These are phyloP conservation scores for Drosophila neocordata DNA, from an alignment of 1,140 invertebrate species.

Conservation along the genomic window DNA sequence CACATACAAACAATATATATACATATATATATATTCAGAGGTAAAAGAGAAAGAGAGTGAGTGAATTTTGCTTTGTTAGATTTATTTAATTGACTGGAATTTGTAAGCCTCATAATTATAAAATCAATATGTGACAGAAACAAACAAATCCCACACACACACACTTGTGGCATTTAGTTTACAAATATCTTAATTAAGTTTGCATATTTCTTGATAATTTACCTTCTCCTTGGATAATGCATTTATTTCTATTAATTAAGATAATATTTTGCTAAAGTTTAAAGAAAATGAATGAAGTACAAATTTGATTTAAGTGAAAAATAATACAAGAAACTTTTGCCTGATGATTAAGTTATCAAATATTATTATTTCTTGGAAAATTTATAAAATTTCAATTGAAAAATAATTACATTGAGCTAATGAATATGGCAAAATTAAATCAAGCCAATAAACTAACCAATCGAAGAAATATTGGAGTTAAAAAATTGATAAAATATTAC, in stretches of 20 bases:
- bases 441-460: too few relatives aligned
- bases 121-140: conserved; percentile 54
- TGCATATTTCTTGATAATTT: conserved; percentile 37
- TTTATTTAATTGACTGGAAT: conserved; percentile 63
- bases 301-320: conserved; percentile 18
- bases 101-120: conserved; percentile 38
- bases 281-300: background rate
- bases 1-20: background rate
- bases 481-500: too few relatives aligned
- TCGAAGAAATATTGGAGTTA: too few relatives aligned
- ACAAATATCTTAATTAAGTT: conserved; percentile 44
- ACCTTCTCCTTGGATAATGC: conserved; percentile 12
- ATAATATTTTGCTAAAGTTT: background rate
- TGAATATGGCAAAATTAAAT: too few relatives aligned
- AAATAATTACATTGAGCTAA: too few relatives aligned
- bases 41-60: background rate
- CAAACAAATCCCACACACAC: conserved; percentile 32
- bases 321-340: background rate
- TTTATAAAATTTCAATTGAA: too few relatives aligned
- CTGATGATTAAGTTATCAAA: too few relatives aligned
- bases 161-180: conserved; percentile 15
- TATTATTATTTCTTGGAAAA: too few relatives aligned
- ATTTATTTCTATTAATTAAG: conserved; percentile 3
- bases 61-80: conserved; percentile 28
- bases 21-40: background rate